A percentile compares a stretch with the other conserved stretches of the same genome.
These are phyloP conservation scores for Glyptemys insculpta DNA, from an alignment of 2,797 vertebrate genomes.

Conservation along the genomic window DNA sequence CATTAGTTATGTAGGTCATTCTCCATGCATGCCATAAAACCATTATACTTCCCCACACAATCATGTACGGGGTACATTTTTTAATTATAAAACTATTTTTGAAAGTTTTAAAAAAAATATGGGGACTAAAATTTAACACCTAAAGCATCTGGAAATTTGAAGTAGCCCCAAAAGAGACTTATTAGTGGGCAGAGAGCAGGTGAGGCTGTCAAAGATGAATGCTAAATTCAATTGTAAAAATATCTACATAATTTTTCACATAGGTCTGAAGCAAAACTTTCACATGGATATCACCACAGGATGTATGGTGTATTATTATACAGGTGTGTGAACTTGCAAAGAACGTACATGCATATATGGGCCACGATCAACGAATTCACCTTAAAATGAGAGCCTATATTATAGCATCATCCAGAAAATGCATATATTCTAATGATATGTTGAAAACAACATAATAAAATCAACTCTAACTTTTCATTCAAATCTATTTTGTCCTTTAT, in stretches of 20 bases:
- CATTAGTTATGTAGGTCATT: neutral
- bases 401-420: neutral
- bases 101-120: neutral
- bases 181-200: neutral
- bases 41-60: neutral
- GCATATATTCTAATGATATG: neutral
- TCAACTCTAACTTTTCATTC: neutral
- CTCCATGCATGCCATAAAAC: neutral
- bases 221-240: neutral
- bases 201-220: neutral
- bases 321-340: neutral
- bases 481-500: neutral
- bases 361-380: neutral
- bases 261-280: neutral
- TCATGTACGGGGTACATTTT: neutral
- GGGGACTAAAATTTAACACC: neutral
- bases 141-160: neutral
- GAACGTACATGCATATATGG: neutral
- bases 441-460: neutral
- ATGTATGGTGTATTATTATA: neutral
- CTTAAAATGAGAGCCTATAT: neutral
- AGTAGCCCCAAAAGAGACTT: fast-evolving
- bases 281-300: neutral
- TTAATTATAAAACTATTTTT: neutral
- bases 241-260: neutral